Evolutionary conservation across 2,888 invertebrate genomes (phyloP), one percentile per base, ranked within the genome.

Genomic region (Pogonocherus hispidulus): DNA sequence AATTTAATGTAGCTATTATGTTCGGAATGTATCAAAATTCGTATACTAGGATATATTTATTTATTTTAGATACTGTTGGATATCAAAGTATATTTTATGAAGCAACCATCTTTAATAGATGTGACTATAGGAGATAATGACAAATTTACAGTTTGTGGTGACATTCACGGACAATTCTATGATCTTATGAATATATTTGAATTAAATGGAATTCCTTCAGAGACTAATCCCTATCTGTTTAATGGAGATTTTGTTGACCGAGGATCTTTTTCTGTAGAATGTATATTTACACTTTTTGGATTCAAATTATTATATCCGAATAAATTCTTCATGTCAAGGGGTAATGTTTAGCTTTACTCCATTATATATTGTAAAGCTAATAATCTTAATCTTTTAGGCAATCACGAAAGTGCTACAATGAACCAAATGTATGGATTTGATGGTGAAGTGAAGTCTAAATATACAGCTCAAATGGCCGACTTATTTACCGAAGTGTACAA

Each of bases 341-440:
- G 98, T 96, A 86, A 88, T 55, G n/a, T 18, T 16, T 6, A 16
- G n/a, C 0, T 23, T 0, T 46, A 0, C 18, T 14, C 18, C 37
- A 9, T 22, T 19, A 5, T 6, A 18, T 3, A 11, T n/a, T 11
- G 3, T 44, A 20, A 32, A 11, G 19, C 20, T 52, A 6, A 23
- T 16, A 32, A 20, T 37, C 49, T 41, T 55, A 44, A 62, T 20
- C 69, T 81, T 82, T 1, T 84, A 96, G 97, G 98, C n/a, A 99
- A 99, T 87, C 99, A 99, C 84, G 99, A 99, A 84, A 97, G 97
- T 78, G 90, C 93, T 51, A 97, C 95, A 69, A 99, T 99, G 99
- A 99, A 99, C 87, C 95, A 97, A 86, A 98, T 99, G 95, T 99
- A 99, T 86, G 99, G 99, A 1, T 99, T 99, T 88, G 95, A 97